These are phyloP conservation scores for Pogonophryne albipinna DNA, from an alignment of 2,797 vertebrate genomes.

Conservation along the genomic window DNA sequence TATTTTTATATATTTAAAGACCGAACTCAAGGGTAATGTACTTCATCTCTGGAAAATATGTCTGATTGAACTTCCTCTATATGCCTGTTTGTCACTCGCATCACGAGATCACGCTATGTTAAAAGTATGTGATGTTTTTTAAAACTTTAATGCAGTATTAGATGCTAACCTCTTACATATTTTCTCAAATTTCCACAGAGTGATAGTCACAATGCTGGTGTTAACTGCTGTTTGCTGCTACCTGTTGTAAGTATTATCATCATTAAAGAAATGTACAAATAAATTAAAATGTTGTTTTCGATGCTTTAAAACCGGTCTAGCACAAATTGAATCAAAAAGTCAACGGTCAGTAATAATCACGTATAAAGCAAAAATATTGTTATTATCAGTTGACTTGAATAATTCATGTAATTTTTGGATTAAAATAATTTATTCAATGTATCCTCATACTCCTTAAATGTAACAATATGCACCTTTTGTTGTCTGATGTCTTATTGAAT, in stretches of 20 bases:
- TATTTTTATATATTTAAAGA: neutral
- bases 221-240: conserved; percentile 97
- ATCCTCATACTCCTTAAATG: neutral
- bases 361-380: neutral
- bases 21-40: neutral
- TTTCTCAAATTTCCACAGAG: conserved; percentile 80
- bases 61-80: conserved; percentile 55
- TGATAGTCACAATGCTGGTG: conserved; percentile 97
- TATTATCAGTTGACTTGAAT: neutral
- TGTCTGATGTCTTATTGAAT: neutral
- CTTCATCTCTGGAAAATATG: conserved; percentile 23
- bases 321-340: neutral
- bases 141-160: neutral
- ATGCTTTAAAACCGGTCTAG: too few relatives aligned
- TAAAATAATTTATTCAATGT: neutral
- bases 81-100: conserved; percentile 12
- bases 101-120: conserved; percentile 50
- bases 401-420: neutral
- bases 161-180: neutral
- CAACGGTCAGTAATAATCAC: neutral
- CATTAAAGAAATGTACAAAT: neutral
- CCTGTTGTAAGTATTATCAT: conserved; percentile 92
- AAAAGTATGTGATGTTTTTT: neutral
- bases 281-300: neutral
- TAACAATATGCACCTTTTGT: neutral